Evolutionary conservation across 2,888 invertebrate species (phyloP), one percentile per base, ranked within the genome.

Genomic region (Melanchra persicariae): DNA sequence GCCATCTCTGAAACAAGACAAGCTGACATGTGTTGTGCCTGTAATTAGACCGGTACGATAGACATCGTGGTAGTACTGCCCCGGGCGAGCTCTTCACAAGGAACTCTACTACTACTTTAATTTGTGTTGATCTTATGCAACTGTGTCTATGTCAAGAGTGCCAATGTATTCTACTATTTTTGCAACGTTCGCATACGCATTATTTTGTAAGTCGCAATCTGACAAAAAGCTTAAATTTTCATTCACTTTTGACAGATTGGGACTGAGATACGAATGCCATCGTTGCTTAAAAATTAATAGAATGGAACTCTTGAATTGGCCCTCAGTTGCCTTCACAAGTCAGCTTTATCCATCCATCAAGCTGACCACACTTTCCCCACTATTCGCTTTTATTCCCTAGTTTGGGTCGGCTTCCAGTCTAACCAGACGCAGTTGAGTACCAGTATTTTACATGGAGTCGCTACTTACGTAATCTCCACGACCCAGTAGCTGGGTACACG

Each of bases 61-160:
- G 37, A 22, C 40, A 65, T 57, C 43, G 10, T n/a, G 55, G 49
- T 51, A 58, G 77, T 77, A 19, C 51, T 77, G 47, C 34, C 22
- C 77, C 34, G 55, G 47, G 1, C 0, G 49, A 76, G 15, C 26
- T 74, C 12, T 55, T 37, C 43, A 67, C 49, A 22, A 57, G 0
- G 1, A 76, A 8, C 8, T 76, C 66, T 66, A 49, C 66, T 66
- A 40, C 40, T 62, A 10, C 5, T n/a, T 45, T 12, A 15, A 7
- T 45, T 12, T 24, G 19, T 19, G 7, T 0, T 19, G 22, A 51
- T 43, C 2, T 70, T 52, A 40, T 40, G 19, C 10, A 3, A 45
- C 51, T 52, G 24, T 30, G 30, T 6, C 30, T 30, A 4, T 30
- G 6, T 30, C 30, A 30, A 30, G 30, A 30, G 30, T 30, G 30